Conservation (phyloP, 1,140 invertebrate genomes). For the Pentalonia nigronervosa region DNA sequence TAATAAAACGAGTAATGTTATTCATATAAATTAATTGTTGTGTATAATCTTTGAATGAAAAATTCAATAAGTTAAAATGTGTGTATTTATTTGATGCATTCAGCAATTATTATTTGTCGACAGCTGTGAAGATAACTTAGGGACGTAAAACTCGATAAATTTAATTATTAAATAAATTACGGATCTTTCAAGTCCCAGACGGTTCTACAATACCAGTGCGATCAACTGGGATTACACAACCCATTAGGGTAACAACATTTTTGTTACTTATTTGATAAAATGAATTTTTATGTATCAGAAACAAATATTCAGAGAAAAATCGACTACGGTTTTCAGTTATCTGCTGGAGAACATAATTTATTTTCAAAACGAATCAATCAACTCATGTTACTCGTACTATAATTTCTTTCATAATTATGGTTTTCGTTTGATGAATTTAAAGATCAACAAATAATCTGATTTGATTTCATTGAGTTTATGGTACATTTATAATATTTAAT, state of each 20-base stretch:
- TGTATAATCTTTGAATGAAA: not conserved
- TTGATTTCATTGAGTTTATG: not conserved
- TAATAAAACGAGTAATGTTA: not conserved
- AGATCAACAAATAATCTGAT: not conserved
- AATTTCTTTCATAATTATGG: not conserved
- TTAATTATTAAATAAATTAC: slow-evolving; percentile 12
- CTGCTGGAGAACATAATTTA: not conserved
- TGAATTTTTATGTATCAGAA: not conserved
- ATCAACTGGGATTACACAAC: not conserved
- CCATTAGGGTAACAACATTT: not conserved
- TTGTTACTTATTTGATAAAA: not conserved
- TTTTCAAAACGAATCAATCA: not conserved
- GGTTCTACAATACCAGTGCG: not conserved
- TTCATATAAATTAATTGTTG: not conserved
- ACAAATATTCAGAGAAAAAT: not conserved
- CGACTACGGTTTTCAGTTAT: not conserved
- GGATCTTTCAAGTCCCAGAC: not conserved
- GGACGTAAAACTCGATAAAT: not conserved
- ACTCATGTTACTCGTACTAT: not conserved
- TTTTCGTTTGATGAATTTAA: not conserved
- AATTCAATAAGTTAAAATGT: not conserved
- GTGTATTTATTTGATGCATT: not conserved
- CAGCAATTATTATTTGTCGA: not conserved
- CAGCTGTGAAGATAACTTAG: not conserved
- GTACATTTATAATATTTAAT: not conserved